Base-by-base conservation (phyloP, 2,113 vertebrate genomes). In the Isichthys henryi region DNA sequence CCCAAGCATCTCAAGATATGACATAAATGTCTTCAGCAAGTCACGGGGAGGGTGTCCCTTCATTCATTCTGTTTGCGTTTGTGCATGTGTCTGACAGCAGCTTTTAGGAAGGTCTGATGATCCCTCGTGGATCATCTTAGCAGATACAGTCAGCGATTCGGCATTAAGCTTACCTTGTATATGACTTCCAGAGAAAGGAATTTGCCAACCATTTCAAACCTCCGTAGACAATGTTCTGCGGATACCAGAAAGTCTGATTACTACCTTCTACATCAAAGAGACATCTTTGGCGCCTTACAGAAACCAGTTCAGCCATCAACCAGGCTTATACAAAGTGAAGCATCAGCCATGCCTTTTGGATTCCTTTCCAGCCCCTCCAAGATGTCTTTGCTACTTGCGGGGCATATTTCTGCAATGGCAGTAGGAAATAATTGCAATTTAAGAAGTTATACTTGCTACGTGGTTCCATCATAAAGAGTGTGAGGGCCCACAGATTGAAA, bases 41-140 rank as follows among this genome's bases (percentile, higher is more conserved):
- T 90, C 87, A 66, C 23, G 66, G 88, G 90, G 80, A 88, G 87
- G 43, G 88, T 88, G 62, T 90, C 91, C 92, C 90, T 92, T 94
- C 93, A 92, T 94, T 93, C 92, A 92, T 90, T 27, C 58, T 66
- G 9, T 66, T 66, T 31, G n/a, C 3, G 58, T 90, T 88, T 89
- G 45, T 90, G n/a, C n/a, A n/a, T n/a, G 92, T 91, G 91, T 90
- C 93, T 19, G 35, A 39, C 17, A n/a, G 86, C 52, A 52, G 84
- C 84, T 86, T 50, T 49, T 50, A 50, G 11, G 27, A 27, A 86
- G 2, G 84, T 17, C 49, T 27, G n/a, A 35, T 49, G 35, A 84
- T 84, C 17, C 91, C 95, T 0, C 2, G 21, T 3, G 84, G 49
- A 31, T 52, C n/a, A 27, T 49, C 43, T 85, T 23, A 11, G 39